Evolutionary conservation across 2,888 invertebrate genomes (phyloP), one percentile per base, ranked within the genome.

Genomic region (Platynereis dumerilii): DNA sequence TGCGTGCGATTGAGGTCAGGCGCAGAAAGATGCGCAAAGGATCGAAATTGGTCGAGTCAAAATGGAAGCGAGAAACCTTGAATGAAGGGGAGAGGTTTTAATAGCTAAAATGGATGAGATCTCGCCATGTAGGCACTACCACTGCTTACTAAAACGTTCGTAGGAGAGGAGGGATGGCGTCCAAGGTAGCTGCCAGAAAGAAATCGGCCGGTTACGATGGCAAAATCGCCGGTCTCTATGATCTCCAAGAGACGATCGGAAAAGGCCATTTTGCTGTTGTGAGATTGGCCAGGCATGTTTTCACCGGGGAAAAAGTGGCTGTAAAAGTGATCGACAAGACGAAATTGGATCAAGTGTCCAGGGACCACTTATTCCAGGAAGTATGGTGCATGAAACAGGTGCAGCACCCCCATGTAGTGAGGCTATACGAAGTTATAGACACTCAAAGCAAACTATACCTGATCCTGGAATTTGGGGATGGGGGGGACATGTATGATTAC

Each of bases 231-330:
- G 98, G 98, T 64, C 88, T 98, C 59, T 99, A 99, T 86, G 98
- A 99, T 86, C 88, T 99, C 82, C 93, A 96, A 85, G 94, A 96
- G 84, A 99, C 98, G 2, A 89, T 99, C 65, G 99, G 99, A 57
- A 92, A 95, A 68, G 99, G 98, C 67, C 98, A 99, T 87, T 99
- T 97, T 88, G 98, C 98, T 70, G 96, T 97, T 70, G 98, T 98
- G 55, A 99, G 98, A 87, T 87, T 96, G 72, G 99, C 99, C 28
- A 88, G 94, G 72, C 99, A 99, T 88, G 98, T 98, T 66, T 98
- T 99, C 86, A 99, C 99, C 60, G 97, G 97, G 44, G 96, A 96
- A 87, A 95, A 95, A 86, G 98, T 98, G 65, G 95, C 96, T 64
- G 95, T 96, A 62, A 96, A 96, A 89, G 87, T 99, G 70, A 99